Evolutionary conservation across 2,888 invertebrate genomes (phyloP).

Genomic region (Quadriops clusia): DNA sequence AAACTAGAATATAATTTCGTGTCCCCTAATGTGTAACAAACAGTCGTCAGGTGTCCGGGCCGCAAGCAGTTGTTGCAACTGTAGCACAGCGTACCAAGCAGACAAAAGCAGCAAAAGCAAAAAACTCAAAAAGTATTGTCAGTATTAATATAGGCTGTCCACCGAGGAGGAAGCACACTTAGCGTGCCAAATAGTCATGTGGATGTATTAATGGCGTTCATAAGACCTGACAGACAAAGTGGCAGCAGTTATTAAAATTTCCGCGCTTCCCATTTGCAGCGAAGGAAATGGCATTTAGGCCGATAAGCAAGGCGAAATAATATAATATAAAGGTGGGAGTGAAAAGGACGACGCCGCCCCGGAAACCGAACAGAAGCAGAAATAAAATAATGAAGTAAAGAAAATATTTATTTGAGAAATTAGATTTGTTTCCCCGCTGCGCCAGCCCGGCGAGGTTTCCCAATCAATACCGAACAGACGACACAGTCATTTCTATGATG

Average conservation of each 20-base stretch:
- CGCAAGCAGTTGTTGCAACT: no score
- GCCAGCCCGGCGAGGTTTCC: constrained; percentile 19
- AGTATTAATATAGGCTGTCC: no score
- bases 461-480: constrained; percentile 31
- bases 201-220: constrained; percentile 14
- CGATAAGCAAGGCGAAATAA: constrained; percentile 27
- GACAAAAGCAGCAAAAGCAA: no score
- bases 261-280: background rate
- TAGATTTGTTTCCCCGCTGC: constrained; percentile 37
- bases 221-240: constrained; percentile 10
- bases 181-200: constrained; percentile 15
- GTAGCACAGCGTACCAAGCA: no score
- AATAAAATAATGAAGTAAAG: constrained; percentile 38
- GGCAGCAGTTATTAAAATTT: constrained; percentile 6
- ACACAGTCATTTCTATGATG: constrained; percentile 29
- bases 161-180: no score
- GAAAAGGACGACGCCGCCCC: constrained; percentile 13
- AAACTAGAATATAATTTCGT: no score
- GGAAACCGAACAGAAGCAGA: constrained; percentile 33
- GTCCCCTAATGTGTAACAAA: no score
- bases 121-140: no score
- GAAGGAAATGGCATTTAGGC: constrained; percentile 3
- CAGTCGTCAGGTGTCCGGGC: no score
- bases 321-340: constrained; percentile 14
- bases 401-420: constrained; percentile 40